Evolutionary conservation across 2,797 vertebrate genomes (phyloP).

Genomic region (Cheirogaleus major): DNA sequence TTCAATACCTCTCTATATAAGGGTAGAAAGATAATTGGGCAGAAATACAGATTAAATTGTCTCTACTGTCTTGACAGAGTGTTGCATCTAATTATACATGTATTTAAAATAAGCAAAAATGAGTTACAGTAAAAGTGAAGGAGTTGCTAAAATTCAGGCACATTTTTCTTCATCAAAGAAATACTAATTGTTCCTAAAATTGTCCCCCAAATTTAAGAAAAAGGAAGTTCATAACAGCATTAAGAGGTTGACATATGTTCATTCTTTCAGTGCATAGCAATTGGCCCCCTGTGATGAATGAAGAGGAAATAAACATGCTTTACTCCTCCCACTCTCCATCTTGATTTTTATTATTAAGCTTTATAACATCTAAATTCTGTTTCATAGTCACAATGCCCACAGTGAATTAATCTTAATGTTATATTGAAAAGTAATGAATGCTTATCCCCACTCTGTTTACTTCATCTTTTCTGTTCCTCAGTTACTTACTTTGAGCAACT

Average conservation of each 20-base stretch:
- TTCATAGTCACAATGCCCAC: neutral
- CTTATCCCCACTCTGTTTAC: neutral
- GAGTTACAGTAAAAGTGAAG: neutral
- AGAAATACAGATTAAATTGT: neutral
- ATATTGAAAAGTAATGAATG: neutral
- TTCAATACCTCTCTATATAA: neutral
- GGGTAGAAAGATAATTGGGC: neutral
- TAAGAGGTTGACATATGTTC: neutral
- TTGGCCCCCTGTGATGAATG: neutral
- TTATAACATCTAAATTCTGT: neutral
- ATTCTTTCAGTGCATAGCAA: neutral
- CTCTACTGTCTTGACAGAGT: neutral
- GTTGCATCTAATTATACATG: neutral
- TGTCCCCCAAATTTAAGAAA: neutral
- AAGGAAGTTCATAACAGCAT: neutral
- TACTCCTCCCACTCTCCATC: neutral
- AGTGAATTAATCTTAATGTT: neutral
- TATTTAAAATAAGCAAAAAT: slow-evolving; percentile 21
- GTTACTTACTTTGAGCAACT: neutral
- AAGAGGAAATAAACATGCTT: neutral
- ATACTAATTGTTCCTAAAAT: neutral
- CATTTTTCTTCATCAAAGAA: neutral
- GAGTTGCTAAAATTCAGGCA: neutral
- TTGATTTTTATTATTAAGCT: neutral
- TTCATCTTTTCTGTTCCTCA: neutral